A percentile compares a stretch with the other conserved stretches of the same genome.
phyloP scores from a whole-genome alignment of 30 jellyfish, hydroid and myxozoan genomes.

The Turritopsis dohrnii region DNA sequence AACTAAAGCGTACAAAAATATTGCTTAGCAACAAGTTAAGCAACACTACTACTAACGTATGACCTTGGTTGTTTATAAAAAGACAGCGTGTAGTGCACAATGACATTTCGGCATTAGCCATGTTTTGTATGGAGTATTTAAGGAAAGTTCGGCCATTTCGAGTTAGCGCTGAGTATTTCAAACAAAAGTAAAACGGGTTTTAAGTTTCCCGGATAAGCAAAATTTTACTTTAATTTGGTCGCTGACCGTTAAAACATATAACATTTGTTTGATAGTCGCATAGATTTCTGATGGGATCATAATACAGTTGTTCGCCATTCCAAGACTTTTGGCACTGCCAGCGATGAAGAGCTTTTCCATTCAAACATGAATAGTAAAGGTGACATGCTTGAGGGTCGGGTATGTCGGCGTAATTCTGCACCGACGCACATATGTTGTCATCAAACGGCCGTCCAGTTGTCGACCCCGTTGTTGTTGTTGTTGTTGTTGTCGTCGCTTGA shows the following conservation, averaged over 20 bases:
- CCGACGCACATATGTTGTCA: not conserved
- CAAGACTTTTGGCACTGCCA: not conserved
- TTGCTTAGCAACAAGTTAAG: too few species aligned
- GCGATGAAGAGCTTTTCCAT: slow-evolving; percentile 1
- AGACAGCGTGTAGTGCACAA: too few species aligned
- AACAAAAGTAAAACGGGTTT: too few species aligned
- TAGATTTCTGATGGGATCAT: not conserved
- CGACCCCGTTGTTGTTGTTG: not conserved
- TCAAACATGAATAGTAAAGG: not conserved
- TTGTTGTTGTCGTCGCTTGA: not conserved
- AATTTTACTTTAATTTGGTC: not conserved
- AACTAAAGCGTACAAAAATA: too few species aligned
- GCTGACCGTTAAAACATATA: not conserved
- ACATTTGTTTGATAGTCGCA: slow-evolving; percentile 4
- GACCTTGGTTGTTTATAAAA: too few species aligned
- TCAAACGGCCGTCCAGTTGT: not conserved
- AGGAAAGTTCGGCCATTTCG: too few species aligned
- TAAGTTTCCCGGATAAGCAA: not conserved
- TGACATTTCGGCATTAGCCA: too few species aligned
- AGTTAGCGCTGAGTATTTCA: too few species aligned
- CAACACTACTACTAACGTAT: too few species aligned
- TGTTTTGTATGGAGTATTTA: too few species aligned
- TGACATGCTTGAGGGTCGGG: not conserved
- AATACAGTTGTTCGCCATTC: not conserved
- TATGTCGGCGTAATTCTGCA: not conserved